Base-by-base conservation (phyloP, 2,797 vertebrate genomes). In the Sebastes miniatus region DNA sequence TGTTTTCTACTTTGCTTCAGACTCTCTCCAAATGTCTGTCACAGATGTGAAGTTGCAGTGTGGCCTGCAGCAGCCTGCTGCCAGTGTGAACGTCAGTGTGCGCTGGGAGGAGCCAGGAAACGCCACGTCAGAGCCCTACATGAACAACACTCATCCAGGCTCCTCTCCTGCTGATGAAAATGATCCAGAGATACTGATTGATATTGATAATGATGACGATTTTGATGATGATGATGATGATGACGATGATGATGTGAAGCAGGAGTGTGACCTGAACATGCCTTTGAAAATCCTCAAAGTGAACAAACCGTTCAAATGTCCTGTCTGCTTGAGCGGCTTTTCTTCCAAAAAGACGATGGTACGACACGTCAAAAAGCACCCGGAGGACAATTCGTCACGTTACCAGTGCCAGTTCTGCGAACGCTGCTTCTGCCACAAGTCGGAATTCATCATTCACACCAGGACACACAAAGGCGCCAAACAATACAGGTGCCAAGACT, bases 331-430 rank as follows among this genome's bases (percentile, higher is more conserved):
- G 6, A 54, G 31, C 0, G 6, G 16, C 1, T 88, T 83, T 5
- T 69, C 71, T 5, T 85, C 83, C 57, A 78, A 73, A 39, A 85
- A 72, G 74, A 65, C 39, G 0, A 77, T 78, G 83, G 63, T 72
- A 9, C 74, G 14, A 25, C 86, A 83, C 54, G 1, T 81, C 8
- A 79, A 62, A 43, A 52, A 39, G 36, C 83, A 85, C 12, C 56
- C 78, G 0, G 75, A 81, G 54, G 59, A 76, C 20, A 57, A 24
- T 12, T 36, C 29, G 1, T 58, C 39, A 0, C 75, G 39, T 2
- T 79, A 85, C 69, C 73, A 56, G 18, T 81, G 87, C 39, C 82
- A 69, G 36, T 69, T 76, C 73, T 89, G 87, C 6, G 43, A 67
- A 2, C 3, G 32, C 34, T 27, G 11, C 66, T 87, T 83, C 64